Evolutionary conservation across 1,140 invertebrate species (phyloP).

Genomic region (Homalodisca vitripennis): DNA sequence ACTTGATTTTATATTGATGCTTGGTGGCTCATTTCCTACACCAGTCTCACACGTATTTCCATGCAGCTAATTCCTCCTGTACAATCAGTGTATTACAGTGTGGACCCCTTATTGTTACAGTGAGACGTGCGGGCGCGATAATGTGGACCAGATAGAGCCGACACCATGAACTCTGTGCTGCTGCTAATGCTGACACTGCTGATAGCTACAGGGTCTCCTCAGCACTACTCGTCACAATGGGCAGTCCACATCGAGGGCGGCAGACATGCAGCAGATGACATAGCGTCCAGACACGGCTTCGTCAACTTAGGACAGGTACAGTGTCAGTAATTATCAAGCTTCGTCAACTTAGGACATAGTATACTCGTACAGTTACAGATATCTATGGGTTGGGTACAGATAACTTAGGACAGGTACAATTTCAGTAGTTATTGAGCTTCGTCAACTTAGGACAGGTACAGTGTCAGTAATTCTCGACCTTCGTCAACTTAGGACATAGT

Average conservation of each 20-base stretch:
- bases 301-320: slow-evolving; percentile 39
- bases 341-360: not conserved
- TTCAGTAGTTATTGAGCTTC: not conserved
- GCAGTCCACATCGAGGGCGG: slow-evolving; percentile 43
- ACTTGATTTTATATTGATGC: no score
- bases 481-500: not conserved
- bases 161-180: not conserved
- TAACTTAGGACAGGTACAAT: not conserved
- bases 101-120: no score
- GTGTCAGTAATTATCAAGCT: slow-evolving; percentile 11
- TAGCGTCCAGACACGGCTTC: slow-evolving; percentile 40
- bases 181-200: not conserved
- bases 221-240: slow-evolving; percentile 41
- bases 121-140: not conserved
- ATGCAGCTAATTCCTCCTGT: no score
- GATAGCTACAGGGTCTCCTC: not conserved
- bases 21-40: no score
- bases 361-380: not conserved
- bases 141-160: not conserved
- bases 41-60: no score
- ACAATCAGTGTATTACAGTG: no score
- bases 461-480: not conserved
- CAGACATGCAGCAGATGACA: slow-evolving; percentile 31
- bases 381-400: not conserved
- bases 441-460: not conserved